phyloP scores from a whole-genome alignment of 1,140 invertebrate genomes.

The Drosophila truncata region DNA sequence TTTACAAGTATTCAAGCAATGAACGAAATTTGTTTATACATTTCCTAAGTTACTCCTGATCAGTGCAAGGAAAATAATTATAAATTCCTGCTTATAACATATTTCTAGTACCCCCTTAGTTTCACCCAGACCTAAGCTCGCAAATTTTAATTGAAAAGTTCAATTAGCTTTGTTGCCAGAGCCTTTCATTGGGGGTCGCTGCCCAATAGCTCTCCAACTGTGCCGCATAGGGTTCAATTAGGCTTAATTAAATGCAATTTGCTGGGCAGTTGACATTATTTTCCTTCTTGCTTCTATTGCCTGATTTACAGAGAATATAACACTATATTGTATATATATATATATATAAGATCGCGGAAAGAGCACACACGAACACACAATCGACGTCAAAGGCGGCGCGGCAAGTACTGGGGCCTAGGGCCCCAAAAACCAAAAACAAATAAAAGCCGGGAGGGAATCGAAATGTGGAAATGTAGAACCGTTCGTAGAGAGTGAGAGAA shows the following conservation, averaged over 20 bases:
- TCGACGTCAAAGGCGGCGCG: constrained; percentile 62
- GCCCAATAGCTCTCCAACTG: constrained; percentile 58
- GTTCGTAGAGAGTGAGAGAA: constrained; percentile 24
- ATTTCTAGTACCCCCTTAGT: background rate
- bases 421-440: constrained; percentile 37
- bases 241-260: constrained; percentile 77
- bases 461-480: constrained; percentile 24
- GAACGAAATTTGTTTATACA: too few relatives aligned
- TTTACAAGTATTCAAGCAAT: too few relatives aligned
- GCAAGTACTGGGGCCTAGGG: constrained; percentile 65
- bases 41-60: too few relatives aligned
- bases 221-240: constrained; percentile 65
- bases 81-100: background rate
- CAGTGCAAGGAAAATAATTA: too few relatives aligned
- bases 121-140: background rate
- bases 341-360: constrained; percentile 23
- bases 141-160: constrained; percentile 67
- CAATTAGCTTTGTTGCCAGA: constrained; percentile 54
- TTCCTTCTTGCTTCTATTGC: constrained; percentile 5
- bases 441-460: constrained; percentile 31
- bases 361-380: constrained; percentile 57
- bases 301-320: constrained; percentile 22
- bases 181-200: constrained; percentile 13
- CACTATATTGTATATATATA: constrained; percentile 17
- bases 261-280: constrained; percentile 25